Conservation (phyloP, 2,888 invertebrate genomes). For the Watsonalla binaria region DNA sequence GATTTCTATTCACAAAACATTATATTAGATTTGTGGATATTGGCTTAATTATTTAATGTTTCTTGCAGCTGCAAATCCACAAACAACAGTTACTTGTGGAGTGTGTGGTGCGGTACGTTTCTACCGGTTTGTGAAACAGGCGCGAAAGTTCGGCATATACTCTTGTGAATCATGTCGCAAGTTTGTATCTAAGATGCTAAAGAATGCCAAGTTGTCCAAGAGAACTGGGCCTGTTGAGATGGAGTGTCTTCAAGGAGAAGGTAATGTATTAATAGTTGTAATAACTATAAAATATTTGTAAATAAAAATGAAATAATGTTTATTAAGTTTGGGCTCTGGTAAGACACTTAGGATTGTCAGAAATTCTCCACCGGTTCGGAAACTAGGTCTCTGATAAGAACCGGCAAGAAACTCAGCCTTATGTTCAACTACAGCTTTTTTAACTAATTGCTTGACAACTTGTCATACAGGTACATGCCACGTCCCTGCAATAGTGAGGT, state of each 20-base stretch:
- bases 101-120: slow-evolving; percentile 88
- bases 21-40: background rate
- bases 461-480: slow-evolving; percentile 81
- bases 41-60: slow-evolving; percentile 5
- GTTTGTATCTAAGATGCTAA: slow-evolving; percentile 90
- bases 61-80: slow-evolving; percentile 73
- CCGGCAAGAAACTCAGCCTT: too few relatives aligned
- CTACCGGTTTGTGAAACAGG: slow-evolving; percentile 87
- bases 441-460: slow-evolving; percentile 2
- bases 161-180: slow-evolving; percentile 92
- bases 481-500: slow-evolving; percentile 84
- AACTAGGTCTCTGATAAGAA: background rate
- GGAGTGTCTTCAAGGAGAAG: slow-evolving; percentile 84
- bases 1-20: too few relatives aligned
- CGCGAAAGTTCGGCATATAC: slow-evolving; percentile 89
- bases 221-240: slow-evolving; percentile 75
- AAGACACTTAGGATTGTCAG: too few relatives aligned
- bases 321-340: background rate
- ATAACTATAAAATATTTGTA: too few relatives aligned
- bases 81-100: slow-evolving; percentile 85
- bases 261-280: slow-evolving; percentile 27
- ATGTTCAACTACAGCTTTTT: background rate
- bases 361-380: background rate
- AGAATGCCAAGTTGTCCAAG: slow-evolving; percentile 80
- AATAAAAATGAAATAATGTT: too few relatives aligned